phyloP scores from a whole-genome alignment of 2,113 vertebrate species.

The Emberiza fucata region DNA sequence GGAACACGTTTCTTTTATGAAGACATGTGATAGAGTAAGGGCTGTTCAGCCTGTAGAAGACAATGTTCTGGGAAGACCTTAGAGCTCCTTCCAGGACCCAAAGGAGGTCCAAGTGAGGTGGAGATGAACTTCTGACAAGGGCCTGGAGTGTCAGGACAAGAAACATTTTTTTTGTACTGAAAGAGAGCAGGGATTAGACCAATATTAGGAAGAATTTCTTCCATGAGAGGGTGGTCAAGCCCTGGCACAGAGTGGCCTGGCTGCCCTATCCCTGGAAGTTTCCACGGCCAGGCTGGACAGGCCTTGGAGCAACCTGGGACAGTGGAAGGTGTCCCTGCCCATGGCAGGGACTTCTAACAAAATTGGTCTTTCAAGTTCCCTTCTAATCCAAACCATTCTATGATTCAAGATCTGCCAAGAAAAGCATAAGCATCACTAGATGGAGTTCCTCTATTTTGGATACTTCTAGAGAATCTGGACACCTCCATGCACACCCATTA shows the following conservation, averaged over 20 bases:
- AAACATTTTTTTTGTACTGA: background rate
- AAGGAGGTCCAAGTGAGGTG: background rate
- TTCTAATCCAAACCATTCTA: background rate
- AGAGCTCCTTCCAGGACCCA: background rate
- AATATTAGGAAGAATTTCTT: background rate
- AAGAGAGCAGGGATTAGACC: background rate
- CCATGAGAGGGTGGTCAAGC: background rate
- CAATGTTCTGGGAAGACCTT: background rate
- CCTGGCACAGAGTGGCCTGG: background rate
- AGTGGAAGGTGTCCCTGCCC: background rate
- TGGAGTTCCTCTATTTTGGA: background rate
- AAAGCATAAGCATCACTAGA: background rate
- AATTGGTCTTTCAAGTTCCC: background rate
- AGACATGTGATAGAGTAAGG: background rate
- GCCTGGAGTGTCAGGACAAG: background rate
- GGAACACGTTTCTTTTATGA: background rate
- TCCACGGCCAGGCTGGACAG: background rate
- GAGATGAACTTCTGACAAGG: background rate
- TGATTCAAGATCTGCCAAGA: background rate
- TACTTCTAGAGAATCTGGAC: background rate
- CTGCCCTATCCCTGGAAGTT: background rate
- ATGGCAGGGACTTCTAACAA: background rate
- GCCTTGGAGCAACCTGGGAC: background rate
- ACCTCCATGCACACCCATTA: background rate
- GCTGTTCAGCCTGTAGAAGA: background rate